Evolutionary conservation across 2,797 vertebrate species (phyloP).

Genomic region (Protonibea diacanthus): DNA sequence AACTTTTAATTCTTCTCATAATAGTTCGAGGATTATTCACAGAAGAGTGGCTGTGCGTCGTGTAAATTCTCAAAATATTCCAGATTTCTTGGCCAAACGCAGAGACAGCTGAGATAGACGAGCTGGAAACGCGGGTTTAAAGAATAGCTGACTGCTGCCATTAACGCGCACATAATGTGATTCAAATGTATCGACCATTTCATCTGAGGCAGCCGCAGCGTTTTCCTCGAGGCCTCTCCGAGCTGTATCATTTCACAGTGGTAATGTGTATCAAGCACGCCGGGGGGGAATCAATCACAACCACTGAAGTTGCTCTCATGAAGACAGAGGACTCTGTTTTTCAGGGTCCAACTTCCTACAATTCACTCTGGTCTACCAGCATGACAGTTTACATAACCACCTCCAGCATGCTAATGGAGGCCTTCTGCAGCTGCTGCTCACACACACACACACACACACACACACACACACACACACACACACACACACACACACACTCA

Average conservation of each 20-base stretch:
- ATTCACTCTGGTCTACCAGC: conserved; percentile 67
- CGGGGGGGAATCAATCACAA: conserved; percentile 53
- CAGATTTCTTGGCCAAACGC: background rate
- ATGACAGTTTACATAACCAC: conserved; percentile 81
- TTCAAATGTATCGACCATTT: conserved; percentile 50
- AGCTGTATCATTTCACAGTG: conserved; percentile 48
- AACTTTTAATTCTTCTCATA: background rate
- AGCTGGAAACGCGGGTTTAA: conserved; percentile 24
- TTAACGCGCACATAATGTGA: conserved; percentile 47
- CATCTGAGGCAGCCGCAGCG: conserved; percentile 33
- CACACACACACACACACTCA: conserved; percentile 5
- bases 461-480: conserved; percentile 14
- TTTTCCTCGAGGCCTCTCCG: conserved; percentile 35
- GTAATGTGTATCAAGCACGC: conserved; percentile 50
- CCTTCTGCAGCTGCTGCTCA: conserved; percentile 78
- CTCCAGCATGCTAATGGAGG: conserved; percentile 82
- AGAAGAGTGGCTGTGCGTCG: background rate
- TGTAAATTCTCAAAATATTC: background rate
- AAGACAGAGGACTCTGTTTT: conserved; percentile 74
- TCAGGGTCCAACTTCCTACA: conserved; percentile 70
- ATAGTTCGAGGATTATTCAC: background rate
- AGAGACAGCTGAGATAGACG: conserved; percentile 15
- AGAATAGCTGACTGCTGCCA: conserved; percentile 29
- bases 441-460: conserved; percentile 45
- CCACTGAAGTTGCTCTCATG: conserved; percentile 58